Evolutionary conservation across 2,888 invertebrate species (phyloP), one percentile per base, ranked within the genome.

Genomic region (Selenia dentaria): DNA sequence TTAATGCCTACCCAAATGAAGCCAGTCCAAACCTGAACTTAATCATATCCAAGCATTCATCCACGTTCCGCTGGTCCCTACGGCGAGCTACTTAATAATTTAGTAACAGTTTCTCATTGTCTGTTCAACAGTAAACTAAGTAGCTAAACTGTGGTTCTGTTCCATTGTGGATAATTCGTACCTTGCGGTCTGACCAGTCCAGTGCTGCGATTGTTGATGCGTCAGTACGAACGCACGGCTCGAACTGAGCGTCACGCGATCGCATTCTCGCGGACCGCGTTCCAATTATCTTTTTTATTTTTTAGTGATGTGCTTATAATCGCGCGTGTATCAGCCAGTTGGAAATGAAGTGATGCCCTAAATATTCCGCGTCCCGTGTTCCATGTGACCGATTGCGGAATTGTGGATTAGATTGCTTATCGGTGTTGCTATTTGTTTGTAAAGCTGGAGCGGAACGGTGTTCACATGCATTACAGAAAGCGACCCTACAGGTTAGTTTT

Each of bases 401-500:
- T 37, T 25, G 29, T 36, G 57, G 46, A 51, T 62, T 65, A 61
- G 48, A 54, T 70, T 70, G 47, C 64, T 62, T 62, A 73, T 63
- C 42, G 50, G 67, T 67, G 67, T 57, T 61, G 62, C 71, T 62
- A 65, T 74, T 79, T 68, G 62, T 73, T 79, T 69, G 83, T 71
- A 79, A 89, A 87, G 78, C 90, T 90, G 90, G 90, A 90, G 88
- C 87, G 83, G 60, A 81, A 88, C 78, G 80, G 79, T 74, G 73
- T 79, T 78, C 80, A 87, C 84, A 90, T 90, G 90, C 88, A 90
- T 89, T 89, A 90, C 87, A 85, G 89, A 80, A 90, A 88, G 79
- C 86, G 88, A 62, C 88, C 90, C 57, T 82, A 90, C 82, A 89
- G 89, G 37, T 37, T 22, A 45, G 22, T 29, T 40, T 13, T 18